Percentiles rank a stretch among this genome's conserved stretches.
These are phyloP conservation scores for Trachymyrmex cornetzi DNA, from an alignment of 1,140 invertebrate genomes.

Conservation along the genomic window DNA sequence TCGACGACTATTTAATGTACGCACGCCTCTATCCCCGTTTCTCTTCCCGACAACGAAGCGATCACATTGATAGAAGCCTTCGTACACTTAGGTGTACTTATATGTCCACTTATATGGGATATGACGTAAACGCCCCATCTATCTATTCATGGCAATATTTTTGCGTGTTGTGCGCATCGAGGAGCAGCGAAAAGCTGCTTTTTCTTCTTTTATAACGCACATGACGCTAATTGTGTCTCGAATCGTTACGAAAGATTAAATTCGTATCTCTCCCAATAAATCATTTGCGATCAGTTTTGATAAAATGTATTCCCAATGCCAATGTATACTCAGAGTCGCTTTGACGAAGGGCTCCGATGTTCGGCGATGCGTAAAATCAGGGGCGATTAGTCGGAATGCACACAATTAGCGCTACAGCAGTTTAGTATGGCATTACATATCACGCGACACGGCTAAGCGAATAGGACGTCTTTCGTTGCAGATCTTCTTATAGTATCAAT, in stretches of 20 bases:
- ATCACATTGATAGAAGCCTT: constrained; percentile 50
- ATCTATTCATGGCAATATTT: constrained; percentile 31
- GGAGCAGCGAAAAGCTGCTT: neutral
- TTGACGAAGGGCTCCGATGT: constrained; percentile 63
- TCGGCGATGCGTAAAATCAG: constrained; percentile 72
- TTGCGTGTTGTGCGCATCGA: neutral
- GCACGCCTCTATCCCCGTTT: constrained; percentile 54
- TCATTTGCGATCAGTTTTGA: constrained; percentile 49
- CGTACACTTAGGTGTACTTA: constrained; percentile 69
- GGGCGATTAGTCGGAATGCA: constrained; percentile 74
- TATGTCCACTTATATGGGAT: constrained; percentile 47
- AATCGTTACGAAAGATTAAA: neutral
- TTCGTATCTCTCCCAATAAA: neutral
- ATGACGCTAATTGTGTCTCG: too few relatives aligned
- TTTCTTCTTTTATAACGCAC: neutral
- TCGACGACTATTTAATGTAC: constrained; percentile 65
- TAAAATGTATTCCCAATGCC: constrained; percentile 64
- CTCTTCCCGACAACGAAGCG: constrained; percentile 50
- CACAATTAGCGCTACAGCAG: constrained; percentile 69
- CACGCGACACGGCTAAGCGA: constrained; percentile 35
- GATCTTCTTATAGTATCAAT: neutral
- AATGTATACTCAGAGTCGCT: constrained; percentile 68
- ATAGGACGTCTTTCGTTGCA: neutral
- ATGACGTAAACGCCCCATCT: constrained; percentile 41
- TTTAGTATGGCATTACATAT: constrained; percentile 18